phyloP scores from a whole-genome alignment of 1,140 invertebrate genomes.

The Bradysia coprophila region DNA sequence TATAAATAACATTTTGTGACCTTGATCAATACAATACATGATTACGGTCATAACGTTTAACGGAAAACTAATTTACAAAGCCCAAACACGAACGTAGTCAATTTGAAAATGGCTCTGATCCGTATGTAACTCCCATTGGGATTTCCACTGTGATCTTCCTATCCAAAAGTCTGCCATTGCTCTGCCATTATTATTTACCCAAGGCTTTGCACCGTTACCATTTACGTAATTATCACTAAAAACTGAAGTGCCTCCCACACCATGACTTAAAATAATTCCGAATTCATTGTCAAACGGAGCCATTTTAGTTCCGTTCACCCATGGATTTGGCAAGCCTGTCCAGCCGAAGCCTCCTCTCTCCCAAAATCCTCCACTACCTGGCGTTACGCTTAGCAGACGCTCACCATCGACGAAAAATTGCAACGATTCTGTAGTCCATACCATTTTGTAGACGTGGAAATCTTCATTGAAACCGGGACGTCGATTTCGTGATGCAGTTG shows the following conservation, averaged over 20 bases:
- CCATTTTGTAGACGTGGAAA: constrained; percentile 10
- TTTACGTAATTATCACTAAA: not conserved
- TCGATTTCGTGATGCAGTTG: constrained; percentile 20
- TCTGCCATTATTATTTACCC: not conserved
- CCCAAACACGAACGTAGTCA: not conserved
- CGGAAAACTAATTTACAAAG: no score
- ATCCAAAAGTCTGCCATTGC: constrained; percentile 2
- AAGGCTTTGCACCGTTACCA: not conserved
- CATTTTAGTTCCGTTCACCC: constrained; percentile 22
- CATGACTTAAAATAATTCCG: constrained; percentile 1
- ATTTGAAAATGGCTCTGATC: not conserved
- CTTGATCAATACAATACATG: no score
- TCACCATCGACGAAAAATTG: constrained; percentile 9
- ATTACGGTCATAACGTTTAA: no score
- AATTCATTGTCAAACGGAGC: constrained; percentile 35
- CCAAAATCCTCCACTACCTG: constrained; percentile 18
- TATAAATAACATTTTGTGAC: no score
- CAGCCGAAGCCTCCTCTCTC: constrained; percentile 13
- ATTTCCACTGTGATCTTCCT: not conserved
- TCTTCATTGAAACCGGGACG: constrained; percentile 9
- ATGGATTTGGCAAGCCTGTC: constrained; percentile 22
- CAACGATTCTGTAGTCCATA: constrained; percentile 8
- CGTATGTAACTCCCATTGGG: not conserved
- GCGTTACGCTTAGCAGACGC: constrained; percentile 10
- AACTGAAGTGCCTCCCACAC: not conserved